A percentile compares a stretch with the other conserved stretches of the same genome.
phyloP scores from a whole-genome alignment of 1,140 invertebrate genomes.

The Pemphigus obesinymphae region DNA sequence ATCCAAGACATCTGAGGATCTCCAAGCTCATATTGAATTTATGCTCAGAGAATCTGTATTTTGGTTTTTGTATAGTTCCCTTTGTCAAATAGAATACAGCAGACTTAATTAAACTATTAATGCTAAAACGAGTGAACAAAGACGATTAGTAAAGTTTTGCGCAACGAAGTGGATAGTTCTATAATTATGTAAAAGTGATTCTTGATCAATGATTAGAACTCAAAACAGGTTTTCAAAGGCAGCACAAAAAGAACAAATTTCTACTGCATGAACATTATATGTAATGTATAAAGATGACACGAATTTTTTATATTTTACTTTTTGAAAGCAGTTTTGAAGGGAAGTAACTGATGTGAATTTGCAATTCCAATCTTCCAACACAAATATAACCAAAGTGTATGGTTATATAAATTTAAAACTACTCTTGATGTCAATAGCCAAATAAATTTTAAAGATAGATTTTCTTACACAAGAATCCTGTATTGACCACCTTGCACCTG shows the following conservation, averaged over 20 bases:
- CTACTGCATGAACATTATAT: neutral
- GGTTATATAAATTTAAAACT: neutral
- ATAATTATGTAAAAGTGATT: neutral
- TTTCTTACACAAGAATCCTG: no score
- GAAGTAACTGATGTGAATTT: neutral
- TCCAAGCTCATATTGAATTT: neutral
- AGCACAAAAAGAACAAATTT: neutral
- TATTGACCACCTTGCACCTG: no score
- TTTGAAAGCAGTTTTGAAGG: neutral
- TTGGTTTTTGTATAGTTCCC: neutral
- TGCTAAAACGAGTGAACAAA: neutral
- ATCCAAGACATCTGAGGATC: neutral
- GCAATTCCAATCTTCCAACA: neutral
- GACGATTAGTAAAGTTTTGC: neutral
- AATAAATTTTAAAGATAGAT: no score
- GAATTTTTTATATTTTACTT: neutral
- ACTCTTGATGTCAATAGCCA: neutral
- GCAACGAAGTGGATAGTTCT: neutral
- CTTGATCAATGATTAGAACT: neutral
- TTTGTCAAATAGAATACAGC: neutral
- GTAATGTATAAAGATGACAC: neutral
- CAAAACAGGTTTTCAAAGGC: neutral
- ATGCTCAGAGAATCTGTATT: neutral
- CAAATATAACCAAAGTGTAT: neutral
- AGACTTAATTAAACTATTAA: neutral